Evolutionary conservation across 2,888 invertebrate species (phyloP).

Genomic region (Exephanes ischioxanthus): DNA sequence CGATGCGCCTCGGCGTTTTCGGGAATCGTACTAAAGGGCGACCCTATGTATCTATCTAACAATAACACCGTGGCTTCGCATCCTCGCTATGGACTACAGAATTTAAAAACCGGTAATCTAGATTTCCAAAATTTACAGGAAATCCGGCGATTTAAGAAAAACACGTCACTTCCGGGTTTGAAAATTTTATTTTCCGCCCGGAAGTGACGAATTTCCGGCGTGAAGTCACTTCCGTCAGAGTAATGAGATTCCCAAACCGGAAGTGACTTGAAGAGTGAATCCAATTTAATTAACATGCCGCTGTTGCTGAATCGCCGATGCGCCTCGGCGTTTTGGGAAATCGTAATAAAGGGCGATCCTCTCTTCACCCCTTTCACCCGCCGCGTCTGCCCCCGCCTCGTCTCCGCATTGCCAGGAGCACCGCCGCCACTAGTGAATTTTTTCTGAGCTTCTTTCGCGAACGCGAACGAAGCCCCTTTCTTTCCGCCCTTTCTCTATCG

Average conservation of each 20-base stretch:
- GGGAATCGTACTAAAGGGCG: slow-evolving; percentile 58
- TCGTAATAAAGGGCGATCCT: slow-evolving; percentile 58
- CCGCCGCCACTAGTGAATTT: slow-evolving; percentile 44
- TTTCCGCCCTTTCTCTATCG: slow-evolving; percentile 62
- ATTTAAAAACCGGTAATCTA: too few species aligned
- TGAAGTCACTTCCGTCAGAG: not conserved
- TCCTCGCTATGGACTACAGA: too few species aligned
- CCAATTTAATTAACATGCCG: too few species aligned
- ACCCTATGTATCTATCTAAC: too few species aligned
- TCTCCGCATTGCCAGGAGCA: not conserved
- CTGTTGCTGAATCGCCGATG: not conserved
- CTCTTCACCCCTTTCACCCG: slow-evolving; percentile 39
- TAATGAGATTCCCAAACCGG: too few species aligned
- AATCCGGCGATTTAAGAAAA: too few species aligned
- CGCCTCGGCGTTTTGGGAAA: slow-evolving; percentile 49
- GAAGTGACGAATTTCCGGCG: too few species aligned
- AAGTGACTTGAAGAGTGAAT: too few species aligned
- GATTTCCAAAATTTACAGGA: too few species aligned
- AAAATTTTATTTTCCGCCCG: too few species aligned
- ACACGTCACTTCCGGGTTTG: not conserved
- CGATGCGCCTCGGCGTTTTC: slow-evolving; percentile 47
- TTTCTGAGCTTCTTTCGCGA: slow-evolving; percentile 52
- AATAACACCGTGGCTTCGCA: too few species aligned
- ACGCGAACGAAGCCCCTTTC: slow-evolving; percentile 49
- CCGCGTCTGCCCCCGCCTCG: slow-evolving; percentile 41